Evolutionary conservation across 2,113 vertebrate genomes (phyloP), one percentile per base, ranked within the genome.

Genomic region (Oreamnos americanus): DNA sequence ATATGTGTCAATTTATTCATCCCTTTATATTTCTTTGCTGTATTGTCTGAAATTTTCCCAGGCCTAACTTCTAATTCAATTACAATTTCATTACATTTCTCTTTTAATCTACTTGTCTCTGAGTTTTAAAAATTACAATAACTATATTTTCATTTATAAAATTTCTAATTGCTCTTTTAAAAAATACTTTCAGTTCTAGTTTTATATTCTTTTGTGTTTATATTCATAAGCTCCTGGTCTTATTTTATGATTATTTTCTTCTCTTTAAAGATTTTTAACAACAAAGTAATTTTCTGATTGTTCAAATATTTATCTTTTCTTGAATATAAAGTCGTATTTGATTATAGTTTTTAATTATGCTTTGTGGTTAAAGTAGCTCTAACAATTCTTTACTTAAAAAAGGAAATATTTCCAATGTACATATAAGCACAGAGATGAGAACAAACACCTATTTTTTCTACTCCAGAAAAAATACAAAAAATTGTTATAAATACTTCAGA

Each of bases 251-350:
- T 17, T 85, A 8, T 36, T 60, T 4, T 86, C 28, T 11, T 79
- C 93, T 39, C n/a, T 82, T 45, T 78, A 89, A 89, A 76, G 14
- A 39, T 88, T 94, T 87, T 91, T 90, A 97, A 60, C 45, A 94
- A 74, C 47, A 86, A 91, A n/a, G 26, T 94, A 90, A 58, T 89
- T 89, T 89, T 94, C 43, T 55, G 26, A 76, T 64, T 74, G 7
- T 21, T 94, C 28, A 88, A 85, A 26, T 86, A 95, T 51, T 85
- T 71, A 25, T 49, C 17, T 92, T 51, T 25, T 49, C 3, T 82
- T 92, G 33, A 86, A 11, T 86, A 28, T 91, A 39, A 96, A 86
- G 36, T 67, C 23, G 64, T 2, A n/a, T 87, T 83, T 94, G 79
- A 51, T 96, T 81, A 64, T 76, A 67, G n/a, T 64, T 79, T 94